Conservation (phyloP, 2,888 invertebrate species). For the Oscheius myriophilus region DNA sequence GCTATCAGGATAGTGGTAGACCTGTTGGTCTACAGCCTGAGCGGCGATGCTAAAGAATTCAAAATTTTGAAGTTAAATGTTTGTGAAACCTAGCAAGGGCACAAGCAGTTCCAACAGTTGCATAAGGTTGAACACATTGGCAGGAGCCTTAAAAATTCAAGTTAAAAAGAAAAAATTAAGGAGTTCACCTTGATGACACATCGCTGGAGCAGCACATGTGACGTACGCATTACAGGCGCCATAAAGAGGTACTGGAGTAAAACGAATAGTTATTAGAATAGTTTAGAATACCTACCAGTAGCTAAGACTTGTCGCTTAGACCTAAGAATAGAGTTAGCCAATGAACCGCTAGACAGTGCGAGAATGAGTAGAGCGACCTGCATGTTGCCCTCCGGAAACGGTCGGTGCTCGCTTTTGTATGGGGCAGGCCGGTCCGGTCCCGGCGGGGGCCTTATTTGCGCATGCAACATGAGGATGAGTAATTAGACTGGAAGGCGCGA, state of each 20-base stretch:
- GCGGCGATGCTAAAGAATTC: constrained; percentile 3
- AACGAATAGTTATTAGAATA: background rate
- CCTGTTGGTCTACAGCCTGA: constrained; percentile 15
- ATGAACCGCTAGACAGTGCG: constrained; percentile 7
- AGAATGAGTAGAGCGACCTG: constrained; percentile 27
- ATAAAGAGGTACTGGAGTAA: constrained; percentile 44
- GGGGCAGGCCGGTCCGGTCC: constrained; percentile 21
- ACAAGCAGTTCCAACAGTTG: constrained; percentile 22
- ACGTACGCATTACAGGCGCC: constrained; percentile 47
- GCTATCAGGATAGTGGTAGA: constrained; percentile 15
- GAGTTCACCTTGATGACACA: constrained; percentile 31
- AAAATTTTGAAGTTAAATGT: background rate
- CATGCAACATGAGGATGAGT: constrained; percentile 32
- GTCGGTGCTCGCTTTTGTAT: constrained; percentile 25
- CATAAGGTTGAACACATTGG: constrained; percentile 29
- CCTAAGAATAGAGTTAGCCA: constrained; percentile 14
- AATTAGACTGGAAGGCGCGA: constrained; percentile 30
- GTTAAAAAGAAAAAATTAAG: background rate
- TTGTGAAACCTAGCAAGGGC: background rate
- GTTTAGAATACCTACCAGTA: constrained; percentile 1
- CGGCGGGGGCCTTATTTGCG: constrained; percentile 24
- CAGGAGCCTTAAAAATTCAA: constrained; percentile 17
- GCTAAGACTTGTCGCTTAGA: constrained; percentile 20
- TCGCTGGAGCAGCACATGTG: constrained; percentile 46
- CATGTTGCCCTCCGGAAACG: constrained; percentile 30